A percentile compares a stretch with the other conserved stretches of the same genome.
phyloP scores from a whole-genome alignment of 2,113 vertebrate genomes.

The Anoura caudifer region DNA sequence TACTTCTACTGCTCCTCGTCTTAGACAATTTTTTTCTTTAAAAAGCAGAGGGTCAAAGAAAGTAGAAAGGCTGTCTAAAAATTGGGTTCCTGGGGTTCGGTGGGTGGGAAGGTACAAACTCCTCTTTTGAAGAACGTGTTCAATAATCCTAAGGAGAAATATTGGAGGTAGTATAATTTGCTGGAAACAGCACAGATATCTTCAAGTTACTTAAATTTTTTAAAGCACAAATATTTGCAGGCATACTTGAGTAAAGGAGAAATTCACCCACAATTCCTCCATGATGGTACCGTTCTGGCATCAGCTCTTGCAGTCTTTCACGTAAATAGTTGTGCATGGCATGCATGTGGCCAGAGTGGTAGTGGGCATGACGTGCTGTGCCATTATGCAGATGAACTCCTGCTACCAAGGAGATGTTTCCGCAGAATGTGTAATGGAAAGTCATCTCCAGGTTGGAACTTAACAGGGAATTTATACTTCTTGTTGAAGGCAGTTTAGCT shows the following conservation, averaged over 20 bases:
- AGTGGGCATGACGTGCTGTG: neutral
- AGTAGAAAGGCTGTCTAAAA: neutral
- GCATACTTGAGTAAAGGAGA: neutral
- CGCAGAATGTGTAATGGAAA: neutral
- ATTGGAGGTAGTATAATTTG: neutral
- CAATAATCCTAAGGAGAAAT: neutral
- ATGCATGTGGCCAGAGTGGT: neutral
- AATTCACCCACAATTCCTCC: neutral
- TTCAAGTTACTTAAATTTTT: constrained; percentile 3
- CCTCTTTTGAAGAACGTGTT: neutral
- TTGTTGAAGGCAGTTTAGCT: constrained; percentile 13
- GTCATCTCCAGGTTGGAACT: neutral
- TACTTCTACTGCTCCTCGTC: neutral
- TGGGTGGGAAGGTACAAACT: neutral
- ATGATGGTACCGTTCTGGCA: neutral
- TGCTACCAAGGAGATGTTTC: neutral
- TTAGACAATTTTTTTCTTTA: neutral
- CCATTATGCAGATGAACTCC: neutral
- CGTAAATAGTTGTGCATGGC: neutral
- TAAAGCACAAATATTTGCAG: neutral
- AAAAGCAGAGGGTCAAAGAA: neutral
- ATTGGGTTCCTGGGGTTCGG: neutral
- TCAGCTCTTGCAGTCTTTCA: neutral
- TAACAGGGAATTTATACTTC: neutral
- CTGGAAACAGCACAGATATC: neutral